Conservation (phyloP, 2,888 invertebrate genomes). For the Campopleginae sp. region DNA sequence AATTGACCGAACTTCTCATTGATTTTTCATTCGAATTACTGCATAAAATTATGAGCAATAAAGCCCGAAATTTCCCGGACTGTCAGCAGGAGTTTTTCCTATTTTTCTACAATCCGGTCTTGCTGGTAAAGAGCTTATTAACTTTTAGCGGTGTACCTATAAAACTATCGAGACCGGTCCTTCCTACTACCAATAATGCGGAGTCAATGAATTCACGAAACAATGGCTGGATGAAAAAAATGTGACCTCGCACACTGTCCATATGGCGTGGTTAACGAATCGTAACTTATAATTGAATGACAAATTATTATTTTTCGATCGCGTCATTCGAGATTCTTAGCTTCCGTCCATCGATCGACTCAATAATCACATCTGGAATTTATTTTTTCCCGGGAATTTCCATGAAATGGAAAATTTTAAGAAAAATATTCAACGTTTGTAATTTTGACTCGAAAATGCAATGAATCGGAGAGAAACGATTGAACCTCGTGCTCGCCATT, state of each 20-base stretch:
- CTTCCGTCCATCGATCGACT: not conserved
- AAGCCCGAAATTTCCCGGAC: no score
- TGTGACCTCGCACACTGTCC: not conserved
- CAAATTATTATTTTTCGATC: not conserved
- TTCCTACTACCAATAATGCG: not conserved
- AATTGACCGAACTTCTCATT: no score
- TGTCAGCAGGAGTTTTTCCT: no score
- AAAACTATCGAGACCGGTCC: not conserved
- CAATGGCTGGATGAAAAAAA: not conserved
- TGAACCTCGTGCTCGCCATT: not conserved
- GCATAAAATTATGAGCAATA: not conserved
- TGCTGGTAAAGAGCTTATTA: not conserved
- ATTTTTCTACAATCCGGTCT: not conserved
- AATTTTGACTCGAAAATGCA: not conserved
- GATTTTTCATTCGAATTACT: not conserved
- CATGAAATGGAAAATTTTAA: not conserved
- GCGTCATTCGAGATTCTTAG: not conserved
- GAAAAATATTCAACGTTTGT: not conserved
- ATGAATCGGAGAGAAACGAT: not conserved
- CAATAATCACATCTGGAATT: not conserved
- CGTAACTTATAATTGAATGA: not conserved
- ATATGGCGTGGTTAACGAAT: not conserved
- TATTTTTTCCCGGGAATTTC: not conserved
- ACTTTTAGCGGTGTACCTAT: not conserved
- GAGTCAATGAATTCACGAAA: not conserved